These are phyloP conservation scores for Drosophila serrata DNA, from an alignment of 1,140 invertebrate species.

Conservation along the genomic window DNA sequence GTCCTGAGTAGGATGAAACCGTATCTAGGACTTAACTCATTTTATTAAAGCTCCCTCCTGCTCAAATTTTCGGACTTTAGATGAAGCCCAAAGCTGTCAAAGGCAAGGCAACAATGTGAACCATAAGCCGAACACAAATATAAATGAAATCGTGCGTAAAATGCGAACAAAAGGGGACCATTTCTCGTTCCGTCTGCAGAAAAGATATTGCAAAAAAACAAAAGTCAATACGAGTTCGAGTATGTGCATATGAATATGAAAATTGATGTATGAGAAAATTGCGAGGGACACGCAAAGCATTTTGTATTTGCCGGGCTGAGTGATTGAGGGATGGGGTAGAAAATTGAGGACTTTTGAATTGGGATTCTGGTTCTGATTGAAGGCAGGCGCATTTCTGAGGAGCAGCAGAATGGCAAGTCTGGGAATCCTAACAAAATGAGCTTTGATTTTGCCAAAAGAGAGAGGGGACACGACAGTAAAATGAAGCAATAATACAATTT, in stretches of 20 bases:
- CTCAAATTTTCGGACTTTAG: conserved; percentile 9
- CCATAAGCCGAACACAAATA: conserved; percentile 58
- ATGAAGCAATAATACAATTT: conserved; percentile 71
- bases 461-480: conserved; percentile 46
- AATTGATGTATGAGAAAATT: conserved; percentile 82
- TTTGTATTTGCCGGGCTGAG: conserved; percentile 61
- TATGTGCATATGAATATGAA: conserved; percentile 67
- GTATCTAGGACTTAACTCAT: conserved; percentile 45
- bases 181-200: conserved; percentile 50
- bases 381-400: not conserved
- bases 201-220: conserved; percentile 59
- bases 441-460: conserved; percentile 66
- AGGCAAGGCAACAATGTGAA: conserved; percentile 39
- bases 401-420: conserved; percentile 1
- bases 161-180: conserved; percentile 70
- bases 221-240: conserved; percentile 14
- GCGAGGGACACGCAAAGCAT: conserved; percentile 79
- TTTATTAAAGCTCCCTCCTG: conserved; percentile 59
- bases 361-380: conserved; percentile 41
- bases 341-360: conserved; percentile 50
- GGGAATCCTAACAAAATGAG: conserved; percentile 47
- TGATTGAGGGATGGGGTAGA: conserved; percentile 64
- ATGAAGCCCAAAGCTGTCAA: conserved; percentile 24
- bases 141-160: conserved; percentile 81
- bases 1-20: not conserved